Conservation (phyloP, 1,140 invertebrate species). For the Sycophaga agraensis region DNA sequence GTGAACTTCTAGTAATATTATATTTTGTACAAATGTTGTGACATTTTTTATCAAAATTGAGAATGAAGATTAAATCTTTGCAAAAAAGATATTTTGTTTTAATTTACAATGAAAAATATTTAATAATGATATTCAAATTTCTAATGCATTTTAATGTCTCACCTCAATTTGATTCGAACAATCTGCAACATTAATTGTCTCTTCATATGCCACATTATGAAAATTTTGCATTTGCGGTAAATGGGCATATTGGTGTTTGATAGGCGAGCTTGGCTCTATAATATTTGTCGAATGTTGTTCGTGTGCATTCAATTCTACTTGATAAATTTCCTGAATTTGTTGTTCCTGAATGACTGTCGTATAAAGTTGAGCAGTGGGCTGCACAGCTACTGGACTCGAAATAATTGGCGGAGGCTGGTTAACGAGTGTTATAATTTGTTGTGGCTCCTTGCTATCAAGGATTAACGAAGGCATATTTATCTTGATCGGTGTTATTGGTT, state of each 20-base stretch:
- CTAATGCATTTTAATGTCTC: too few relatives aligned
- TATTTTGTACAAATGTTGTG: too few relatives aligned
- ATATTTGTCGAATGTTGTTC: not conserved
- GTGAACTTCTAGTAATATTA: too few relatives aligned
- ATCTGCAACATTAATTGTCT: not conserved
- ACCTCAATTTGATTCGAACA: constrained; percentile 3
- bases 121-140: too few relatives aligned
- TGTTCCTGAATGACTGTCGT: constrained; percentile 2
- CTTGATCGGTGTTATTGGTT: not conserved
- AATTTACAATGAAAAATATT: too few relatives aligned
- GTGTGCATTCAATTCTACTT: not conserved
- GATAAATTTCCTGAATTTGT: not conserved
- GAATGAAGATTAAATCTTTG: too few relatives aligned
- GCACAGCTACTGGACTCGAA: constrained; percentile 43
- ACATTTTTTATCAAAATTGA: too few relatives aligned
- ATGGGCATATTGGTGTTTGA: constrained; percentile 15
- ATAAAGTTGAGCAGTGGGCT: constrained; percentile 40
- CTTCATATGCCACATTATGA: not conserved
- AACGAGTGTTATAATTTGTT: constrained; percentile 43
- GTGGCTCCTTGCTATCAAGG: constrained; percentile 33
- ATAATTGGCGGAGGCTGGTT: constrained; percentile 42
- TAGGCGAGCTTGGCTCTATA: not conserved
- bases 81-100: too few relatives aligned
- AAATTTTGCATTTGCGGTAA: constrained; percentile 23
- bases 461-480: constrained; percentile 9